Base-by-base conservation (phyloP, 2,113 vertebrate species). In the Anas platyrhynchos region DNA sequence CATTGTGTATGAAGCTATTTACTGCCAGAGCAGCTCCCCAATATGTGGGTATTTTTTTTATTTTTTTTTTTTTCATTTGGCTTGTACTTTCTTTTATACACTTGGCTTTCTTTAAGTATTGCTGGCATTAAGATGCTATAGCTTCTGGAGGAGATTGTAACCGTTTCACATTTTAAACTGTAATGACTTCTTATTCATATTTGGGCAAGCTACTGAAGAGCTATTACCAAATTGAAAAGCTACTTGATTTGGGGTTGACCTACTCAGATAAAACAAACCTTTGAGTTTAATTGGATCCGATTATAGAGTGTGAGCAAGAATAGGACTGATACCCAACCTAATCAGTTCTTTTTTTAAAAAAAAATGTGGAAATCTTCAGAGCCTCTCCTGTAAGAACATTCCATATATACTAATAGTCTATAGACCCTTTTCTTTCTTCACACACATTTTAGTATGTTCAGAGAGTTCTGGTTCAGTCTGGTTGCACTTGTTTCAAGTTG, bases 401-500 rank as follows among this genome's bases (percentile, higher is more conserved):
- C 71, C 56, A 71, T 50, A 29, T 88, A 23, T 8, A 63, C 62
- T 85, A 44, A 69, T 73, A 83, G 76, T 74, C 76, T 52, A 10
- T 75, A 80, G 81, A 83, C 31, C 32, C 41, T 82, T 83, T 46
- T 73, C 52, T 88, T 93, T 88, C 86, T 89, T 71, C 84, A 41
- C 23, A 68, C 62, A 54, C 74, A 43, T 89, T 96, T 93, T 72
- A 69, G 66, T 93, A 44, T 92, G 69, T 96, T 94, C 89, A 80
- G 69, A 92, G 88, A 84, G 69, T 91, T 92, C 93, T 94, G 81
- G 50, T 93, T 32, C 90, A 93, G 73, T 83, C 89, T 94, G 90
- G 66, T 77, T 96, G 87, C 44, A 32, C 85, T 96, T 94, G 73
- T 89, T 94, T 96, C 91, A 96, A 93, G 94, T 94, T 94, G 75